Evolutionary conservation across 2,797 vertebrate species (phyloP).

Genomic region (Gobio occitaniae): DNA sequence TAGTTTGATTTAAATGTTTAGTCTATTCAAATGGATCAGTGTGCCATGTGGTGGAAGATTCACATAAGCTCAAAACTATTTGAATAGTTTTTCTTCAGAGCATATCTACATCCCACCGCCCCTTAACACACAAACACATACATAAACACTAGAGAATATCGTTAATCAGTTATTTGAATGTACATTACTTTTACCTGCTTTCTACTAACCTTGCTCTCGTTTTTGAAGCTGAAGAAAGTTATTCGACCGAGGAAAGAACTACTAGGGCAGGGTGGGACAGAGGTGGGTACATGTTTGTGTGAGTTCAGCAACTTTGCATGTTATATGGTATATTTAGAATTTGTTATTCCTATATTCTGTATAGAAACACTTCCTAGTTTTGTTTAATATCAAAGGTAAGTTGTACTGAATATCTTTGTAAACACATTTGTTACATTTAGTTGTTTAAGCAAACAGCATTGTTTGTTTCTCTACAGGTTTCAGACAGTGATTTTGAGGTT

Average conservation of each 20-base stretch:
- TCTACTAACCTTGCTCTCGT: slow-evolving; percentile 24
- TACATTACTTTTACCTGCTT: neutral
- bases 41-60: neutral
- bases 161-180: neutral
- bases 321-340: neutral
- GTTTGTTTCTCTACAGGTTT: slow-evolving; percentile 69
- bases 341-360: neutral
- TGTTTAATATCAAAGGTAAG: neutral
- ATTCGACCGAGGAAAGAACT: slow-evolving; percentile 85
- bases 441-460: neutral
- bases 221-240: slow-evolving; percentile 91
- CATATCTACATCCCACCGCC: neutral
- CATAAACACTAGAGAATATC: neutral
- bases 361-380: neutral
- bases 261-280: slow-evolving; percentile 53
- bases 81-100: neutral
- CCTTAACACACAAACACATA: neutral
- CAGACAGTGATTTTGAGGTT: slow-evolving; percentile 73
- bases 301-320: neutral
- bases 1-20: slow-evolving; percentile 3
- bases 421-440: neutral
- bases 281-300: slow-evolving; percentile 67
- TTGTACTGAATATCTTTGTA: neutral
- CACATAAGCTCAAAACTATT: neutral
- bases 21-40: slow-evolving; percentile 8